Conservation (phyloP, 1,140 invertebrate genomes). For the Hypothenemus hampei region DNA sequence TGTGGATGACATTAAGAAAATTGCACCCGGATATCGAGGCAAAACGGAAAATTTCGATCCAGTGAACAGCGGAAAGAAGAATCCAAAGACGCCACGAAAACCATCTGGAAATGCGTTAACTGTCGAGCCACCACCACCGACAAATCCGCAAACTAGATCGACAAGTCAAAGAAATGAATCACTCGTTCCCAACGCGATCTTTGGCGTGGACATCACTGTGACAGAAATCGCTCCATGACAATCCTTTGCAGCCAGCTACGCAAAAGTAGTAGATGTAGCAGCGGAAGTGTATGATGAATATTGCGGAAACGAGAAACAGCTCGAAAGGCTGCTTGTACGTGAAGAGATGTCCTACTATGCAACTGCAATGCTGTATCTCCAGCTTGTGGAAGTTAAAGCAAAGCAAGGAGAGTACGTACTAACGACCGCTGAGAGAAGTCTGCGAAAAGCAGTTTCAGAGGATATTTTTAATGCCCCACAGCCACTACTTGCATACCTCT, state of each 20-base stretch:
- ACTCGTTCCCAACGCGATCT: constrained; percentile 27
- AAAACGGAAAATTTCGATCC: constrained; percentile 33
- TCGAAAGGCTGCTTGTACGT: constrained; percentile 10
- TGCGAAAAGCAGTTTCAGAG: constrained; percentile 25
- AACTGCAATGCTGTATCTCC: constrained; percentile 16
- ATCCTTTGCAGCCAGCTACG: constrained; percentile 18
- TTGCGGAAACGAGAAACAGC: constrained; percentile 16
- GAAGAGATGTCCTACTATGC: constrained; percentile 28
- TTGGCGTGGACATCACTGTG: constrained; percentile 24
- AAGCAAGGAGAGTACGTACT: constrained; percentile 27
- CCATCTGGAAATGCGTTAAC: neutral
- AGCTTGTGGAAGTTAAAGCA: constrained; percentile 23
- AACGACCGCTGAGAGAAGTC: constrained; percentile 27
- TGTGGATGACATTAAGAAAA: constrained; percentile 31
- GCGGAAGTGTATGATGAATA: constrained; percentile 18
- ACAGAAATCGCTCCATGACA: constrained; percentile 27
- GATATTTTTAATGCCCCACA: constrained; percentile 32
- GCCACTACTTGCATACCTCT: constrained; percentile 23
- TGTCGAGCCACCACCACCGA: constrained; percentile 4
- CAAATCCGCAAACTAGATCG: constrained; percentile 6
- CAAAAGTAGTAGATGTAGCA: constrained; percentile 12
- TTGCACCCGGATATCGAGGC: constrained; percentile 29
- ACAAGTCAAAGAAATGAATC: constrained; percentile 29
- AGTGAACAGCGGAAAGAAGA: constrained; percentile 25
- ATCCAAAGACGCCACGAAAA: neutral